Conservation (phyloP, 2,113 vertebrate genomes). For the Paramisgurnus dabryanus region DNA sequence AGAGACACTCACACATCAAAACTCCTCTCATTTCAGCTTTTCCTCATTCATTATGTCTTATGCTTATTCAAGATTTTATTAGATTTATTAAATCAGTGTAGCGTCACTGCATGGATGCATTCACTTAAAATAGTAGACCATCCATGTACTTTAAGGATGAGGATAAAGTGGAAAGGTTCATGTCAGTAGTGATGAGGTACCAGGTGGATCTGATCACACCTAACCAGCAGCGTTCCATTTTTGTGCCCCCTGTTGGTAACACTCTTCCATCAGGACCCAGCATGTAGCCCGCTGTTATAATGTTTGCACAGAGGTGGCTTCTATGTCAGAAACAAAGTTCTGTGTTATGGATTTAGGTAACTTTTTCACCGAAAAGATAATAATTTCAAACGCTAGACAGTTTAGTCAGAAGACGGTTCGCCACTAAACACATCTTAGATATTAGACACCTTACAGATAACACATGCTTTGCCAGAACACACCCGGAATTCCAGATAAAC, state of each 20-base stretch:
- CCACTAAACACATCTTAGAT: neutral
- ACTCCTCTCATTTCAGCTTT: no score
- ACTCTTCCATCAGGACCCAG: neutral
- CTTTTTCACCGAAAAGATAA: neutral
- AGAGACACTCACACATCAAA: no score
- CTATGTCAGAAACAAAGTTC: neutral
- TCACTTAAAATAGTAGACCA: no score
- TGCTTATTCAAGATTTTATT: no score
- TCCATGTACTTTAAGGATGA: no score
- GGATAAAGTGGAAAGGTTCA: neutral
- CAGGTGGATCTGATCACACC: neutral
- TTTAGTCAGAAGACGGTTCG: neutral
- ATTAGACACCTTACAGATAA: neutral
- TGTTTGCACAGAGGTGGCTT: neutral
- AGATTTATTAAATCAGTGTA: no score
- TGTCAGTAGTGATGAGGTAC: neutral
- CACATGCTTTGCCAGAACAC: neutral
- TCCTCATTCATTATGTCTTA: no score
- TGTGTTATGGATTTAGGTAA: neutral
- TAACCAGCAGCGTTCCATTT: neutral
- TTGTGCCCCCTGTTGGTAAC: neutral
- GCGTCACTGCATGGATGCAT: no score
- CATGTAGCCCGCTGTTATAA: neutral
- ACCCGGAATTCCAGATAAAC: constrained; percentile 5
- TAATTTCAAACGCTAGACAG: neutral